Base-by-base conservation (phyloP, 2,113 vertebrate species). In the Rhea pennata region DNA sequence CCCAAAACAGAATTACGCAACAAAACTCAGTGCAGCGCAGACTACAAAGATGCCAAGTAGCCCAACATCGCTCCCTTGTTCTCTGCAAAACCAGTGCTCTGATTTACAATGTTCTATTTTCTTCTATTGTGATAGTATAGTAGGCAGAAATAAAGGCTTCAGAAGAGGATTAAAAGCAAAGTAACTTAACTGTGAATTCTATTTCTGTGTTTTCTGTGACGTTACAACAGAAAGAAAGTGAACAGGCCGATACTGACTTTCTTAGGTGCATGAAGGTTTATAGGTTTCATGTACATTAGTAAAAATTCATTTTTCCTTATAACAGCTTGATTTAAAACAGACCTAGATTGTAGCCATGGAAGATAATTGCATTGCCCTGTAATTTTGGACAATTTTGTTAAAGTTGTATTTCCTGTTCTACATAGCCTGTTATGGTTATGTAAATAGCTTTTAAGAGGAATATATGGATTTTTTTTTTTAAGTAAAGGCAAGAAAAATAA, bases 351-450 rank as follows among this genome's bases (percentile, higher is more conserved):
- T 87, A 74, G 70, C 65, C 39, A 15, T 61, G 46, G 67, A 71
- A 46, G 16, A 33, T 86, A 92, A 61, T 90, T 84, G 56, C 61
- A 27, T 76, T 87, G 62, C 40, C n/a, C 66, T 95, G 48, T 91
- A 65, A 87, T 93, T 93, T 80, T 88, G 71, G 42, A n/a, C 31
- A 69, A n/a, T 95, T 94, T 78, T 82, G 29, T 89, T 92, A 20
- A 40, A 88, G 65, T 67, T 64, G 61, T 44, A 39, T 75, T 88
- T 92, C 46, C 83, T 72, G 44, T 88, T 94, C 69, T 44, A 24
- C 7, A 2, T 15, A 48, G 65, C 39, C 24, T n/a, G 8, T 83
- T 87, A 46, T 58, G 48, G 9, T 90, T 84, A 80, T 14, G n/a
- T 84, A 92, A 82, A 70, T 70, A 3, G 19, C 36, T 69, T 90